phyloP scores from a whole-genome alignment of 1,140 invertebrate genomes.

The Diachasmimorpha longicaudata region DNA sequence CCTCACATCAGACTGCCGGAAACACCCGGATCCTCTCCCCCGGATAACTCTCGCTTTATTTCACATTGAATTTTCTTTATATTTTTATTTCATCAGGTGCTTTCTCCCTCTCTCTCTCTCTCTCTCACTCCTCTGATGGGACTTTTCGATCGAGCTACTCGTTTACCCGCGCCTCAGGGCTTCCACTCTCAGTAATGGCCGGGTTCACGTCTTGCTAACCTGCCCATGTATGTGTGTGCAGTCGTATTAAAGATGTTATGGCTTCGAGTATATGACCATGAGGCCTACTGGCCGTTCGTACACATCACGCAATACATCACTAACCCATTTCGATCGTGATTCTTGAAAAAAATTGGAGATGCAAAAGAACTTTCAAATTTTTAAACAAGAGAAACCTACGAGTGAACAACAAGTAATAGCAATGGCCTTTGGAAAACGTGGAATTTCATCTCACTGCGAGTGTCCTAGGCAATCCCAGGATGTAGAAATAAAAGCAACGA shows the following conservation, averaged over 20 bases:
- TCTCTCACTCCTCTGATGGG: background rate
- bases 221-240: background rate
- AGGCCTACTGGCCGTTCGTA: background rate
- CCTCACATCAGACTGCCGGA: background rate
- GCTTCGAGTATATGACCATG: constrained; percentile 1
- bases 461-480: background rate
- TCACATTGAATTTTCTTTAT: background rate
- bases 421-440: background rate
- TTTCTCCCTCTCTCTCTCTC: background rate
- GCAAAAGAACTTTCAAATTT: background rate
- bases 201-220: background rate
- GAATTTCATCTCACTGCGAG: background rate
- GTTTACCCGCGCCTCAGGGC: constrained; percentile 4
- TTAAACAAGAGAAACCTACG: too few relatives aligned
- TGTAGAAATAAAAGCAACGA: constrained; percentile 12
- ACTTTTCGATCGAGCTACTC: constrained; percentile 3
- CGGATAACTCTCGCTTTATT: constrained; percentile 8
- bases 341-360: background rate
- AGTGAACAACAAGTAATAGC: too few relatives aligned
- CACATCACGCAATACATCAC: constrained; percentile 24
- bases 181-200: background rate
- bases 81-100: background rate
- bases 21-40: background rate
- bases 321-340: constrained; percentile 20
- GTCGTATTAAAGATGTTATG: background rate